A percentile compares a stretch with the other conserved stretches of the same genome.
Evolutionary conservation across 2,797 vertebrate species (phyloP).

Genomic region (Fistularia commersonii): DNA sequence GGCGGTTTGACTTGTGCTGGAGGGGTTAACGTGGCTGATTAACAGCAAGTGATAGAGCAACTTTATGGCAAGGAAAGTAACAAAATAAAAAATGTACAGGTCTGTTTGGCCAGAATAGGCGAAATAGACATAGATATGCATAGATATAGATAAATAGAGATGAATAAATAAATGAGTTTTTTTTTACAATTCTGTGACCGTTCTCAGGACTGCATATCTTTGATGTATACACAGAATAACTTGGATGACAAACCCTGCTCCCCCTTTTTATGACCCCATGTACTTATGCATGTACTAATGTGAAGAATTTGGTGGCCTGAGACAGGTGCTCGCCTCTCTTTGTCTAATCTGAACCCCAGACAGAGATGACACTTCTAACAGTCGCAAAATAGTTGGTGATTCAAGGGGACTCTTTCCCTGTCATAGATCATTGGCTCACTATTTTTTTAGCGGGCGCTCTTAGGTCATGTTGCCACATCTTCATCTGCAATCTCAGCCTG

Average conservation of each 20-base stretch:
- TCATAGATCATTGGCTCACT: slow-evolving; percentile 8
- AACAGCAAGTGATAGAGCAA: slow-evolving; percentile 1
- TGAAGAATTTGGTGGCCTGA: slow-evolving; percentile 36
- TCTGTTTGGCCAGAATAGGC: too few species aligned
- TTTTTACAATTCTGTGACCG: slow-evolving; percentile 2
- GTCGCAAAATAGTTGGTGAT: slow-evolving; percentile 19
- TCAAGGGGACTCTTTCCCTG: neutral
- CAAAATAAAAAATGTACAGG: neutral
- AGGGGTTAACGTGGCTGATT: slow-evolving; percentile 29
- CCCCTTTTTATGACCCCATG: slow-evolving; percentile 5
- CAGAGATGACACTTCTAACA: slow-evolving; percentile 42
- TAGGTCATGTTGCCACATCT: too few species aligned
- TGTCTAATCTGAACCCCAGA: slow-evolving; percentile 32
- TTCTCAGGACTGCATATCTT: neutral
- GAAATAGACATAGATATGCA: too few species aligned
- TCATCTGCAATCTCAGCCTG: too few species aligned
- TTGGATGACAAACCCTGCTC: slow-evolving; percentile 44
- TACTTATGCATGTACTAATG: slow-evolving; percentile 42
- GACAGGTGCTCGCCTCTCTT: slow-evolving; percentile 42
- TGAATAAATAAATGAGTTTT: too few species aligned
- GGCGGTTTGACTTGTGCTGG: slow-evolving; percentile 15
- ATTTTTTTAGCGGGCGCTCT: too few species aligned
- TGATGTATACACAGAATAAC: slow-evolving; percentile 23
- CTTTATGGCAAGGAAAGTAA: neutral
- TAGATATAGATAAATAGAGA: too few species aligned